A percentile compares a stretch with the other conserved stretches of the same genome.
These are phyloP conservation scores for Cheilosia vernalis DNA, from an alignment of 2,888 invertebrate genomes.

Conservation along the genomic window DNA sequence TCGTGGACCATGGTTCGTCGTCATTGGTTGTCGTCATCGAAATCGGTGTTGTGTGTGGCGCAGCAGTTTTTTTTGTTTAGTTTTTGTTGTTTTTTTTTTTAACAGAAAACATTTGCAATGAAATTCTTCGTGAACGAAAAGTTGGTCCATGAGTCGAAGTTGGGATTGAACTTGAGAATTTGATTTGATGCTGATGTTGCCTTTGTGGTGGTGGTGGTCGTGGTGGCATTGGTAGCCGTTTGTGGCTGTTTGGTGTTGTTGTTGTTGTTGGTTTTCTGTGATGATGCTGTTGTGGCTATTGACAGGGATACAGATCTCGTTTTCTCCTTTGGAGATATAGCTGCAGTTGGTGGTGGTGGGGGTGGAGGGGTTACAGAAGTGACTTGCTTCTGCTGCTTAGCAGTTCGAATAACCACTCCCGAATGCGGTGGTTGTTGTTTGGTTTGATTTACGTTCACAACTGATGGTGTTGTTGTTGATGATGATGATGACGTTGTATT, in stretches of 20 bases:
- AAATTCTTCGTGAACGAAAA: conserved; percentile 83
- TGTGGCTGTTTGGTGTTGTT: conserved; percentile 64
- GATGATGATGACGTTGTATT: conserved; percentile 76
- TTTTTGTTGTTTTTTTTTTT: conserved; percentile 72
- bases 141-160: conserved; percentile 83
- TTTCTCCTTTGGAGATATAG: conserved; percentile 73
- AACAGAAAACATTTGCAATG: conserved; percentile 83
- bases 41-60: conserved; percentile 21
- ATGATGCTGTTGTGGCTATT: conserved; percentile 58
- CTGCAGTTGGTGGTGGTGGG: conserved; percentile 59
- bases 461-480: conserved; percentile 48
- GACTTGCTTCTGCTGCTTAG: conserved; percentile 49
- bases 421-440: conserved; percentile 67
- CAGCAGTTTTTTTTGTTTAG: conserved; percentile 7
- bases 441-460: conserved; percentile 46
- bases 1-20: conserved; percentile 64
- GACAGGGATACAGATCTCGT: conserved; percentile 68
- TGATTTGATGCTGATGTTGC: conserved; percentile 66
- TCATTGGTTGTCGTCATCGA: conserved; percentile 66
- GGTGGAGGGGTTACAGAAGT: conserved; percentile 49
- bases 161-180: conserved; percentile 80
- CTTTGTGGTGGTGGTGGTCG: conserved; percentile 52
- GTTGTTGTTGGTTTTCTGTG: conserved; percentile 69
- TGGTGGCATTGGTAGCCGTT: background rate
- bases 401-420: conserved; percentile 49